A percentile compares a stretch with the other conserved stretches of the same genome.
phyloP scores from a whole-genome alignment of 2,888 invertebrate genomes.

The Synergus japonicus region DNA sequence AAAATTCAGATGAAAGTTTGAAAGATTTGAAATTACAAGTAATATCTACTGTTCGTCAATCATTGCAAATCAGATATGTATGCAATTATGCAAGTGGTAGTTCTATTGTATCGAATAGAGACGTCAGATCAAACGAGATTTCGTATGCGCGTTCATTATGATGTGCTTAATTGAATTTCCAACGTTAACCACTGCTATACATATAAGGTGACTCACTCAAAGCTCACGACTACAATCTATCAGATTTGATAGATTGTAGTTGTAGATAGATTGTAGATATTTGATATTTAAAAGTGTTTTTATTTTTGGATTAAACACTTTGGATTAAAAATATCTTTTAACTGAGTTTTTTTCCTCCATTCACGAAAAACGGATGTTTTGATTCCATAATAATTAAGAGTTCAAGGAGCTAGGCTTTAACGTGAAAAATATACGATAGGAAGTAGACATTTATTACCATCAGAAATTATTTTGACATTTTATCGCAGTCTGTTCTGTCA shows the following conservation, averaged over 20 bases:
- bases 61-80: background rate
- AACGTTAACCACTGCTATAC: background rate
- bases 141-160: background rate
- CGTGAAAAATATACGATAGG: background rate
- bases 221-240: background rate
- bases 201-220: background rate
- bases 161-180: constrained; percentile 18
- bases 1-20: background rate
- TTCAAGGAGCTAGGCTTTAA: background rate
- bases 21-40: background rate
- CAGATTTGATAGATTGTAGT: no score
- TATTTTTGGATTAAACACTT: no score
- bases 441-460: background rate
- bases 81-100: background rate
- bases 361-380: no score
- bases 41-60: no score
- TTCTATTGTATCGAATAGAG: background rate
- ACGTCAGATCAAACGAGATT: constrained; percentile 1
- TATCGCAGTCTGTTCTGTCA: background rate
- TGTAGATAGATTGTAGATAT: no score
- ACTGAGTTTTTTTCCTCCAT: background rate
- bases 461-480: background rate
- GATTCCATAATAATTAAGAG: no score
- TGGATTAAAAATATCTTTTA: no score
- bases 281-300: no score